Evolutionary conservation across 2,797 vertebrate genomes (phyloP).

Genomic region (Darevskia nairensis): DNA sequence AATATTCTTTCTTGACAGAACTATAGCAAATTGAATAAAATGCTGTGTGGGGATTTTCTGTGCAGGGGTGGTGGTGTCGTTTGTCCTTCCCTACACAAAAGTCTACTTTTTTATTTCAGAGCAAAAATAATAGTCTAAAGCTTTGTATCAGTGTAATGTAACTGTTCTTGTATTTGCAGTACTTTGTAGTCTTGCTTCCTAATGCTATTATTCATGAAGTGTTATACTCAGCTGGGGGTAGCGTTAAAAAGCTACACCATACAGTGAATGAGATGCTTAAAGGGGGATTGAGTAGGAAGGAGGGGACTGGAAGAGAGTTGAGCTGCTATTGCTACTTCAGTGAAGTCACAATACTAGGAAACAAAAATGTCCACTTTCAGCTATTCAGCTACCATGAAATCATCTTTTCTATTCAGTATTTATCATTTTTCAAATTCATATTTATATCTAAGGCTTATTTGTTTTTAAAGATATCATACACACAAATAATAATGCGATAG

Average conservation of each 20-base stretch:
- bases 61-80: not conserved
- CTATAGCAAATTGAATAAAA: not conserved
- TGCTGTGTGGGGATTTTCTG: not conserved
- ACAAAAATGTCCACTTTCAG: not conserved
- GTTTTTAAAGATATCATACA: not conserved
- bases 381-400: not conserved
- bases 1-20: conserved; percentile 3
- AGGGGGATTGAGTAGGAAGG: conserved; percentile 15
- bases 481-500: not conserved
- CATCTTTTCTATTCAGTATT: not conserved
- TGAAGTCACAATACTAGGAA: not conserved
- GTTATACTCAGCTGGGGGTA: conserved; percentile 9
- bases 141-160: not conserved
- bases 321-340: conserved; percentile 22
- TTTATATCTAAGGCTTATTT: not conserved
- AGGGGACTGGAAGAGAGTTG: not conserved
- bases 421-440: conserved; percentile 15
- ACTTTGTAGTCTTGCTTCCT: not conserved
- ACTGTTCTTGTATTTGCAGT: not conserved
- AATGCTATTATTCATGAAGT: conserved; percentile 25
- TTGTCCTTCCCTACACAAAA: not conserved
- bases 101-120: conserved; percentile 5
- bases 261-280: conserved; percentile 26
- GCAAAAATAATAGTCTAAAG: not conserved
- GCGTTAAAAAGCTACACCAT: conserved; percentile 21